phyloP scores from a whole-genome alignment of 2,888 invertebrate genomes.

The Conus canariensis region DNA sequence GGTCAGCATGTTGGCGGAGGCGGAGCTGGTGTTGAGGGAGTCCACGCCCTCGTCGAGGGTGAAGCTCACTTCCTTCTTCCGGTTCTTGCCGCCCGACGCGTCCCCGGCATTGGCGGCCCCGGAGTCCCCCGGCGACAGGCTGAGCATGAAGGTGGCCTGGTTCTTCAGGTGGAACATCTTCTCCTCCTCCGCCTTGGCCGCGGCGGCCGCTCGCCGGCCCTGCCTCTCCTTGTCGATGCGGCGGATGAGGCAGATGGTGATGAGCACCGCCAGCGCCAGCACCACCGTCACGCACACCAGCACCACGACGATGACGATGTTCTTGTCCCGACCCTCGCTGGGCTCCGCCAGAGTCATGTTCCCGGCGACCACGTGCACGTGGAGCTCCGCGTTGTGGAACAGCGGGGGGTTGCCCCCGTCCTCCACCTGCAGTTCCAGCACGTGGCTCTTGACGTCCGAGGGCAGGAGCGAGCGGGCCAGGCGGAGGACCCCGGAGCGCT shows the following conservation, averaged over 20 bases:
- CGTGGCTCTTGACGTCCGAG: slow-evolving; percentile 60
- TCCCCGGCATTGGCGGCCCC: slow-evolving; percentile 39
- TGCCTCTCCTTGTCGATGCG: slow-evolving; percentile 60
- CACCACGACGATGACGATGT: slow-evolving; percentile 67
- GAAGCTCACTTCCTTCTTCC: slow-evolving; percentile 71
- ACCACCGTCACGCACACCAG: slow-evolving; percentile 66
- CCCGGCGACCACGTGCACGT: slow-evolving; percentile 55
- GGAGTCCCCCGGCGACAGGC: slow-evolving; percentile 43
- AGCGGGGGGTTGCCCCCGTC: slow-evolving; percentile 64
- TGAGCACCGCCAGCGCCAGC: slow-evolving; percentile 63
- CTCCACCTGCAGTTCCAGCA: slow-evolving; percentile 63
- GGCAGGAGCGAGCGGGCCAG: slow-evolving; percentile 61
- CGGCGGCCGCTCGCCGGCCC: slow-evolving; percentile 42
- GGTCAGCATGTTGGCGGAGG: slow-evolving; percentile 46
- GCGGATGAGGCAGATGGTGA: slow-evolving; percentile 63
- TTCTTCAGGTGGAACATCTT: slow-evolving; percentile 54
- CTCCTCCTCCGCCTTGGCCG: slow-evolving; percentile 47
- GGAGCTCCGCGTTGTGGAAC: slow-evolving; percentile 58
- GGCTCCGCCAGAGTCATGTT: slow-evolving; percentile 58
- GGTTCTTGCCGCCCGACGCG: slow-evolving; percentile 55
- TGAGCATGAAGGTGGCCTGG: slow-evolving; percentile 42
- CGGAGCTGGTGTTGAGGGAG: slow-evolving; percentile 44
- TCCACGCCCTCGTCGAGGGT: slow-evolving; percentile 58
- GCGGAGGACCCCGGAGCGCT: slow-evolving; percentile 77
- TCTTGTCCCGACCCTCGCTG: slow-evolving; percentile 52